Conservation (phyloP, 2,113 vertebrate species). For the Dipodomys spectabilis region DNA sequence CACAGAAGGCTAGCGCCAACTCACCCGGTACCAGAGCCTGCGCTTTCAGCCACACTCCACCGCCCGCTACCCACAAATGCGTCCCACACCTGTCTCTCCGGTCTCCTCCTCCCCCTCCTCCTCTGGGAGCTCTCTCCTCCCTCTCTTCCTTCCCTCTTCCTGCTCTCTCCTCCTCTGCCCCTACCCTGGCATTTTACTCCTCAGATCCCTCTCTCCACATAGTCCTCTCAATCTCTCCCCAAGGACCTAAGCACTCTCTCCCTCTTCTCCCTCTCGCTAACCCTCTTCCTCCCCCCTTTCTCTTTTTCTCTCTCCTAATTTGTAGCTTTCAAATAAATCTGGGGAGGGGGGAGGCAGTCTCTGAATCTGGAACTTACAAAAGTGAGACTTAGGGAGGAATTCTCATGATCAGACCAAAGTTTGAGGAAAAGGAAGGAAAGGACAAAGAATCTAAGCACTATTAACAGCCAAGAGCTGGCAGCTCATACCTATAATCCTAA, state of each 20-base stretch:
- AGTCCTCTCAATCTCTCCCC: background rate
- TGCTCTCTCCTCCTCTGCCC: background rate
- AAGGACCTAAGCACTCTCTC: background rate
- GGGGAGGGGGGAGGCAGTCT: background rate
- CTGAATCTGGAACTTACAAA: background rate
- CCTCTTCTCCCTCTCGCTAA: too few relatives aligned
- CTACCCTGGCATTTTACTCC: conserved; percentile 57
- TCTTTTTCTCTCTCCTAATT: background rate
- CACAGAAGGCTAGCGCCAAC: background rate
- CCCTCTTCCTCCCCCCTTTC: background rate
- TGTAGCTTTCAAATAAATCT: background rate
- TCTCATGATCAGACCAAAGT: background rate
- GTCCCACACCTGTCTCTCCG: background rate
- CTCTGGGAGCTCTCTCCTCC: background rate
- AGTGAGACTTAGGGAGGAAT: background rate
- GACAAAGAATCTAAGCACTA: background rate
- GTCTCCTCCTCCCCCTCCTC: background rate
- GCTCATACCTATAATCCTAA: too few relatives aligned
- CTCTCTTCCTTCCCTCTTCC: background rate
- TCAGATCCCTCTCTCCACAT: background rate
- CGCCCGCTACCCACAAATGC: background rate
- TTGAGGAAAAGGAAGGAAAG: background rate
- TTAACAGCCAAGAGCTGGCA: too few relatives aligned
- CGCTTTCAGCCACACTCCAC: background rate
- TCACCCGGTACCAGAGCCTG: background rate